Percentiles rank a stretch among this genome's conserved stretches.
phyloP scores from a whole-genome alignment of 2,113 vertebrate genomes.

The Plecturocebus donacophilus region DNA sequence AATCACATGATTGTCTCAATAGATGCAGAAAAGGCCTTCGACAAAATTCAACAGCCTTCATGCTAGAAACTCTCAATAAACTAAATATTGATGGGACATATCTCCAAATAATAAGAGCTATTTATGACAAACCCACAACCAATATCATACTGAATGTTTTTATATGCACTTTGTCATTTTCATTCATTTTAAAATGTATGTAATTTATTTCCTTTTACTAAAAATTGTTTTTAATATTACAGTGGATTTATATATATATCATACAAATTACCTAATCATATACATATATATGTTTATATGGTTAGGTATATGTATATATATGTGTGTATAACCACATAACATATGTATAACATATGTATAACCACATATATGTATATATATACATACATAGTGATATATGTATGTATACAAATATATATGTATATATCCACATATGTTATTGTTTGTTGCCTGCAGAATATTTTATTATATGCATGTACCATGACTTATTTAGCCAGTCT shows the following conservation, averaged over 20 bases:
- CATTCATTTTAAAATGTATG: not conserved
- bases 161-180: not conserved
- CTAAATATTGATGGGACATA: too few species aligned
- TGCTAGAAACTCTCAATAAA: too few species aligned
- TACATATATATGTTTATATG: not conserved
- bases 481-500: not conserved
- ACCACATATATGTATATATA: too few species aligned
- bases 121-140: too few species aligned
- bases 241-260: not conserved
- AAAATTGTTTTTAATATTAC: not conserved
- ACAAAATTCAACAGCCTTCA: too few species aligned
- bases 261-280: not conserved
- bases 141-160: not conserved
- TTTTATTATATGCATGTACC: not conserved
- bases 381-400: not conserved
- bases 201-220: not conserved
- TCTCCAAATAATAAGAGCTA: too few species aligned
- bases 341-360: too few species aligned
- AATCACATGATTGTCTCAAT: too few species aligned
- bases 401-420: not conserved
- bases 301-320: not conserved
- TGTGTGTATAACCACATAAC: not conserved
- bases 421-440: not conserved
- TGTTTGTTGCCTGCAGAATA: not conserved
- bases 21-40: too few species aligned